A percentile compares a stretch with the other conserved stretches of the same genome.
phyloP scores from a whole-genome alignment of 1,140 invertebrate species.

The Aleiodes sp. region DNA sequence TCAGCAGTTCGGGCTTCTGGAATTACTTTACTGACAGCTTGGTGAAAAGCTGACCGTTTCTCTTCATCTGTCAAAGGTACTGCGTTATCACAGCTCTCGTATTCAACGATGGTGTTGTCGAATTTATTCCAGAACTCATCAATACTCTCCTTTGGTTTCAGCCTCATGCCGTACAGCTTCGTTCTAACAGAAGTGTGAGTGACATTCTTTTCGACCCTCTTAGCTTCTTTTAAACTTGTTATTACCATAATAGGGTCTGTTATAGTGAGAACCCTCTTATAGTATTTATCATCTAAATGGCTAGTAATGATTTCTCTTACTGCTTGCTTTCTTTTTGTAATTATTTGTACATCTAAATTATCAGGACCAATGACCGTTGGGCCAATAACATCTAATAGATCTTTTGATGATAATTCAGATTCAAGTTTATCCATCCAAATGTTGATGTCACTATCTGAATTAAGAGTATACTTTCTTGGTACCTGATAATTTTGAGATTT shows the following conservation, averaged over 20 bases:
- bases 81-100: conserved; percentile 39
- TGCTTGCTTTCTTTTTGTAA: conserved; percentile 17
- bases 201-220: conserved; percentile 34
- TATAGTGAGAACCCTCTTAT: conserved; percentile 40
- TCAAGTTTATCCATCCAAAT: conserved; percentile 30
- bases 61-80: conserved; percentile 39
- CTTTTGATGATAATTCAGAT: conserved; percentile 25
- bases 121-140: conserved; percentile 38
- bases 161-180: conserved; percentile 35
- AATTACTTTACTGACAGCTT: conserved; percentile 35
- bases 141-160: conserved; percentile 34
- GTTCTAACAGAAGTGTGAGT: conserved; percentile 41
- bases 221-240: conserved; percentile 35
- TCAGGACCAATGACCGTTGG: not conserved
- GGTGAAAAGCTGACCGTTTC: conserved; percentile 42
- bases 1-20: conserved; percentile 36
- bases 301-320: conserved; percentile 43
- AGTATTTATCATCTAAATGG: conserved; percentile 41
- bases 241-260: conserved; percentile 40
- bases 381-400: conserved; percentile 28
- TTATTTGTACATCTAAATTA: conserved; percentile 16
- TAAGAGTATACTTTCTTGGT: conserved; percentile 22
- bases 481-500: conserved; percentile 23
- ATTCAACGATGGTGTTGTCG: conserved; percentile 39
- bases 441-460: conserved; percentile 13